phyloP scores from a whole-genome alignment of 2,888 invertebrate genomes.

The Cosmia trapezina region DNA sequence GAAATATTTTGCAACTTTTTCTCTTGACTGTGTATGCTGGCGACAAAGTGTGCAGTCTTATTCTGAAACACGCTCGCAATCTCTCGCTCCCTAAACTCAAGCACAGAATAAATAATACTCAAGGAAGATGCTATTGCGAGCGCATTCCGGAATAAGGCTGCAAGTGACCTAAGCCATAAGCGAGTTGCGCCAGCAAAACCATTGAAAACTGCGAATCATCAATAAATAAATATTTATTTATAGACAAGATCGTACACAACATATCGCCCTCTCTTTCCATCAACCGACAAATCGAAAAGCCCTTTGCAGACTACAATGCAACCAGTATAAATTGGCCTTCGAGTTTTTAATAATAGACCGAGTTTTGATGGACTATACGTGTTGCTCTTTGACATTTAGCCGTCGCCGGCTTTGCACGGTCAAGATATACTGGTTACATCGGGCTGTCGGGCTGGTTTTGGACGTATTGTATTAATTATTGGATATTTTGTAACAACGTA shows the following conservation, averaged over 20 bases:
- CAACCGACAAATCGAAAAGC: neutral
- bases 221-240: neutral
- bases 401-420: neutral
- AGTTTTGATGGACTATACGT: conserved; percentile 2
- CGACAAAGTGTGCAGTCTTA: neutral
- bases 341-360: neutral
- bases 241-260: conserved; percentile 7
- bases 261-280: conserved; percentile 3
- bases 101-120: no score
- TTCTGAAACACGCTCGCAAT: neutral
- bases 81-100: neutral
- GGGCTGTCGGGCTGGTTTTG: conserved; percentile 14
- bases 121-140: conserved; percentile 1
- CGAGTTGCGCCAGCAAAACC: conserved; percentile 13
- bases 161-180: neutral
- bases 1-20: neutral
- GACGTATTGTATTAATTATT: neutral
- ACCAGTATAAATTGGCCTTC: conserved; percentile 24
- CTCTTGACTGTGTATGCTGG: neutral
- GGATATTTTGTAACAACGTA: conserved; percentile 67
- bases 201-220: conserved; percentile 7
- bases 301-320: conserved; percentile 1
- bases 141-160: conserved; percentile 6
- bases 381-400: conserved; percentile 2
- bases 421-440: conserved; percentile 13